Evolutionary conservation across 2,113 vertebrate genomes (phyloP).

Genomic region (Melozone crissalis): DNA sequence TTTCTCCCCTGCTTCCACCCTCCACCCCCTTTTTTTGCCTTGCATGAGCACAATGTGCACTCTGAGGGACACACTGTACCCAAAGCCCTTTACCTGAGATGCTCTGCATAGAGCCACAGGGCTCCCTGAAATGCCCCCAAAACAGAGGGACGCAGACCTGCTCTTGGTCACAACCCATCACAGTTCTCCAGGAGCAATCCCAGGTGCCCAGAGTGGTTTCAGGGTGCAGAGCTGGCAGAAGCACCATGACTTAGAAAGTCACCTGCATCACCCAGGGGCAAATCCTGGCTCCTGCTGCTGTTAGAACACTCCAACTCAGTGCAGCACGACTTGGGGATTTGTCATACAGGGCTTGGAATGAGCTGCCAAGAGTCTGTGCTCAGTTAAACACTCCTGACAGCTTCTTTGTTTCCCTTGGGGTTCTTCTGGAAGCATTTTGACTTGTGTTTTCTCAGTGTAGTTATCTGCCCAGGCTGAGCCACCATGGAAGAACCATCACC

Average conservation of each 20-base stretch:
- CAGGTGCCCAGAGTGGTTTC: background rate
- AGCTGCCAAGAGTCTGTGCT: background rate
- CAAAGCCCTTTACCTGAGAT: background rate
- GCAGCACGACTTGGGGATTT: fast-evolving
- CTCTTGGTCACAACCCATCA: background rate
- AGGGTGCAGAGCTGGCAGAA: background rate
- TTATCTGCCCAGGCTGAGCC: background rate
- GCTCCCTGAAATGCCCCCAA: background rate
- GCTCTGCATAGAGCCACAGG: background rate
- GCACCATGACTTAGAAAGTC: background rate
- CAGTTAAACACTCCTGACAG: fast-evolving
- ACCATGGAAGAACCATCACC: background rate
- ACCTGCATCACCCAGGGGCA: background rate
- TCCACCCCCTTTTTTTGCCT: background rate
- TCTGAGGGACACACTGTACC: background rate
- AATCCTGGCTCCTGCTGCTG: background rate
- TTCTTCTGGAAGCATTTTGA: background rate
- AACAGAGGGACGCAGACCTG: fast-evolving
- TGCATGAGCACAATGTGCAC: background rate
- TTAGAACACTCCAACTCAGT: fast-evolving
- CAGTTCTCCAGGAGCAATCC: background rate
- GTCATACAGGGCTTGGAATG: background rate
- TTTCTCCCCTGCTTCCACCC: slow-evolving; percentile 5
- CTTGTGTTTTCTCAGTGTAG: background rate
- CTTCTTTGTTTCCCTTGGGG: background rate